phyloP scores from a whole-genome alignment of 2,113 vertebrate genomes.

The Recurvirostra avosetta region DNA sequence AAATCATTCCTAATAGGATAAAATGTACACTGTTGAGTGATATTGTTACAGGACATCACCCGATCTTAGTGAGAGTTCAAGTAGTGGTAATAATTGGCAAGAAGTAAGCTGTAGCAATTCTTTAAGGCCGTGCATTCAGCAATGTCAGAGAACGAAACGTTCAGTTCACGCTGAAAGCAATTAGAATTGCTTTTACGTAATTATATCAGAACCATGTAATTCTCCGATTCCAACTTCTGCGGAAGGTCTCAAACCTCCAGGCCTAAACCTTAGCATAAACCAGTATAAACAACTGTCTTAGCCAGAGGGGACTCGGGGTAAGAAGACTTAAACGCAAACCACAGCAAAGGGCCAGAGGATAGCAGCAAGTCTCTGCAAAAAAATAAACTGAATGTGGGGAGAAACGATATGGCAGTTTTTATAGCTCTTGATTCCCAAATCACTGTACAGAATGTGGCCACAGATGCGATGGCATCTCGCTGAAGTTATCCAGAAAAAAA shows the following conservation, averaged over 20 bases:
- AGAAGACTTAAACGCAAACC: not conserved
- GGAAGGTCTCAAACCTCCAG: not conserved
- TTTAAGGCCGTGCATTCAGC: not conserved
- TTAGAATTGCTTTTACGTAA: not conserved
- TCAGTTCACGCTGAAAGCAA: not conserved
- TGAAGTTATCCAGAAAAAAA: not conserved
- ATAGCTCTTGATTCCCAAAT: not conserved
- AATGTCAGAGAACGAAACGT: not conserved
- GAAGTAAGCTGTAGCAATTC: not conserved
- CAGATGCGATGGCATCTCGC: not conserved
- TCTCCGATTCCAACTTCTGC: not conserved
- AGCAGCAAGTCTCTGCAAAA: not conserved
- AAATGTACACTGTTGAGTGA: not conserved
- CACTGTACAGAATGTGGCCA: not conserved
- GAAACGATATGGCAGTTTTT: not conserved
- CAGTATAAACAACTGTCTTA: not conserved
- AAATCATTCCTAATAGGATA: not conserved
- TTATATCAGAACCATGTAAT: not conserved
- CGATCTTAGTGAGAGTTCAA: not conserved
- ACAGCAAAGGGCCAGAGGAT: not conserved
- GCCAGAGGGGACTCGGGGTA: not conserved
- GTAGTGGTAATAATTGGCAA: not conserved
- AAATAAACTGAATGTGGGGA: not conserved
- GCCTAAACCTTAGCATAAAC: not conserved
- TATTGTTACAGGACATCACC: not conserved